Conservation (phyloP, 2,113 vertebrate genomes). For the Colossoma macropomum region DNA sequence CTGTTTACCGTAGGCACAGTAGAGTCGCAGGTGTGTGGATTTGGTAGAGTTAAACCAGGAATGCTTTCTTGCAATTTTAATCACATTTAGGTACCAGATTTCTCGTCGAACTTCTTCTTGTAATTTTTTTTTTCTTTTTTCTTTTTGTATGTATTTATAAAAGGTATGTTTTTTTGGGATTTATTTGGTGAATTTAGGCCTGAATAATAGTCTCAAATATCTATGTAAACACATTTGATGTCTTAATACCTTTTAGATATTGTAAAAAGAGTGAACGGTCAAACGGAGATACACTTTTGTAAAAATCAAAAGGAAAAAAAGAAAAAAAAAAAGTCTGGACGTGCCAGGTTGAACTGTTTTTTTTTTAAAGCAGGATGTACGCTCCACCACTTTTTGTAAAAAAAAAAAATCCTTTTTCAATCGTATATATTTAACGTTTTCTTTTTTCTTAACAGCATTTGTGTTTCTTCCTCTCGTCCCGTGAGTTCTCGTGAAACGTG, state of each 20-base stretch:
- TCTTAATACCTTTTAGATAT: conserved; percentile 84
- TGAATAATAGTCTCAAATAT: conserved; percentile 78
- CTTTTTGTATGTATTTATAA: conserved; percentile 80
- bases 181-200: conserved; percentile 78
- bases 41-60: conserved; percentile 72
- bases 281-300: conserved; percentile 58
- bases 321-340: conserved; percentile 47
- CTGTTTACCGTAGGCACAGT: conserved; percentile 51
- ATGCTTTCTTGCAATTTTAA: conserved; percentile 72
- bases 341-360: conserved; percentile 61
- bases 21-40: conserved; percentile 66
- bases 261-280: conserved; percentile 77
- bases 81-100: conserved; percentile 73
- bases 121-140: conserved; percentile 66
- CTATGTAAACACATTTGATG: conserved; percentile 80
- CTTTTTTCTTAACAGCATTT: conserved; percentile 78
- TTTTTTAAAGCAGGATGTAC: conserved; percentile 66
- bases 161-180: conserved; percentile 69
- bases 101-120: conserved; percentile 73
- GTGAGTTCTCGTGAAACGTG: conserved; percentile 79
- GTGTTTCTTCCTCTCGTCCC: conserved; percentile 73
- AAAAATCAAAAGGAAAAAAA: conserved; percentile 31
- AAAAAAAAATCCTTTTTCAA: conserved; percentile 69
- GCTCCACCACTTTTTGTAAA: conserved; percentile 78
- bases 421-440: conserved; percentile 73